These are phyloP conservation scores for Alexandromys fortis DNA, from an alignment of 2,113 vertebrate genomes.

Conservation along the genomic window DNA sequence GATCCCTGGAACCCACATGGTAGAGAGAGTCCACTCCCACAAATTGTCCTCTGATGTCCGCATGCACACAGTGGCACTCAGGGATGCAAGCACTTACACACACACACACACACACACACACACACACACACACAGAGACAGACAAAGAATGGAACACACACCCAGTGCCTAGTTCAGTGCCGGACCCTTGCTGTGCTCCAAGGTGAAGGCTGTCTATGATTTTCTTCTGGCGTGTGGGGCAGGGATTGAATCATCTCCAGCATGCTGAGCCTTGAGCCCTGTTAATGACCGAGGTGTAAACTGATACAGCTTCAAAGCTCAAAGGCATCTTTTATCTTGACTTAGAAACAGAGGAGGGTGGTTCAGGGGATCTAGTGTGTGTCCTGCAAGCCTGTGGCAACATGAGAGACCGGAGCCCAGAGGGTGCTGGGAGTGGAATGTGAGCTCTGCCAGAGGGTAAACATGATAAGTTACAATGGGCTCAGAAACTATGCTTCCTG, in stretches of 20 bases:
- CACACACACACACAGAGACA: not conserved
- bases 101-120: not conserved
- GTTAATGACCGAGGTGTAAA: not conserved
- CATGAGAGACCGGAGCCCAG: not conserved
- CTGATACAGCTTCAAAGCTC: not conserved
- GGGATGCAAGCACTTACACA: not conserved
- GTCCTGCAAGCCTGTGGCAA: not conserved
- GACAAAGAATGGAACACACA: not conserved
- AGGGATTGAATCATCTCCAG: not conserved
- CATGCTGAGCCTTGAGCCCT: not conserved
- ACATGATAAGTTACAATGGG: not conserved
- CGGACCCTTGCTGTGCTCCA: rapidly evolving
- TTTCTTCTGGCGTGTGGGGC: not conserved
- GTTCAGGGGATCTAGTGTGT: not conserved
- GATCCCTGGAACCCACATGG: not conserved
- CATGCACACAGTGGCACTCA: not conserved
- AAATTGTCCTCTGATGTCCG: not conserved
- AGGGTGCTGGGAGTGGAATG: not conserved
- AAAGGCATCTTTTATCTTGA: conserved; percentile 8
- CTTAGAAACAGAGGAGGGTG: not conserved
- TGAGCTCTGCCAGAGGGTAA: not conserved
- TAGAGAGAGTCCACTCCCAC: not conserved
- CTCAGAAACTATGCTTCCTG: not conserved
- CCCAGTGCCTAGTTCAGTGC: not conserved
- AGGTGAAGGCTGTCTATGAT: rapidly evolving